Percentiles rank a stretch among this genome's conserved stretches.
Evolutionary conservation across 2,113 vertebrate genomes (phyloP).

Genomic region (Lagopus muta): DNA sequence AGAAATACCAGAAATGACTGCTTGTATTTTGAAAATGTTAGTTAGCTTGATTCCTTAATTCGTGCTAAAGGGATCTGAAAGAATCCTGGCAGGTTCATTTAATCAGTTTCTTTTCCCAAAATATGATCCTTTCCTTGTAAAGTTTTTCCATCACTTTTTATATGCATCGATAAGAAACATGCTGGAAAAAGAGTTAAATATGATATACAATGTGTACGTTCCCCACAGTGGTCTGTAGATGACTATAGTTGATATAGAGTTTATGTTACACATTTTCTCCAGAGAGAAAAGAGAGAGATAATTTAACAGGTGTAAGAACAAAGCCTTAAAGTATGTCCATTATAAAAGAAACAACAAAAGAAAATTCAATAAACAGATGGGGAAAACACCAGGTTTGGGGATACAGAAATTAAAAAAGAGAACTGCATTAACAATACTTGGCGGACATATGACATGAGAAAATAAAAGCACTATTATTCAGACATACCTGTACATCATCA

Average conservation of each 20-base stretch:
- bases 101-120: background rate
- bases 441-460: background rate
- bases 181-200: background rate
- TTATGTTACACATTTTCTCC: background rate
- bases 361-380: background rate
- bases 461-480: background rate
- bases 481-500: constrained; percentile 28
- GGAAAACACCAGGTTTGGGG: background rate
- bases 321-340: background rate
- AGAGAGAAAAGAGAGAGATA: background rate
- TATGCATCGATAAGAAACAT: background rate
- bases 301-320: background rate
- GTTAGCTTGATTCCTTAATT: background rate
- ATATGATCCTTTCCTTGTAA: background rate
- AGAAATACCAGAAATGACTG: background rate
- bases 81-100: background rate
- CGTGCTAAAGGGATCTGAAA: background rate
- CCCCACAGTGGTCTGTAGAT: background rate
- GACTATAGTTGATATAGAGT: background rate
- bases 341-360: background rate
- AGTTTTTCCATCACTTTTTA: background rate
- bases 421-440: background rate
- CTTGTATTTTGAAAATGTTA: background rate
- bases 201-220: background rate
- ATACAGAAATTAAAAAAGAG: background rate